Base-by-base conservation (phyloP, 2,888 invertebrate genomes). In the Drosophila parthenogenetica region DNA sequence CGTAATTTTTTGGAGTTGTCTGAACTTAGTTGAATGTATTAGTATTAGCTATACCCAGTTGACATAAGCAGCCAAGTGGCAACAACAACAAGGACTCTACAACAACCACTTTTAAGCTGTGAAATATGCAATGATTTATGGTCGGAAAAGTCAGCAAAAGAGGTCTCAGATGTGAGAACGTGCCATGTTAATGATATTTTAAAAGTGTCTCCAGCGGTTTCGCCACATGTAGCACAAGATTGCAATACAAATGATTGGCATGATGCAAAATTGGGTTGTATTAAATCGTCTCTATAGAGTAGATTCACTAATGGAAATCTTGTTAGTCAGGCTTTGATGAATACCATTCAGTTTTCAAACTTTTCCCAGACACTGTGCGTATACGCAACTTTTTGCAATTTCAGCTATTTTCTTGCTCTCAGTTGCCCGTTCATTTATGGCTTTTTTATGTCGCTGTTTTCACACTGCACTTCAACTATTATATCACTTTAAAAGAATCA, bases 181-280 rank as follows among this genome's bases (percentile, higher is more conserved):
- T 87, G 82, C 67, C 67, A 85, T 79, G 88, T 85, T 82, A 82
- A 82, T 82, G 82, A 87, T 79, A 87, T 87, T 87, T 82, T 82
- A 76, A 82, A 79, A 82, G 82, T 87, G 86, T 81, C 77, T 82
- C 83, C 83, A 49, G 54, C 63, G 85, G 40, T 50, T 61, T 62
- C 63, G 2, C 29, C 54, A 58, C 59, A 58, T 68, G 35, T 35
- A 13, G 35, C 13, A 2, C 61, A 37, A 17, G 57, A 49, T 55
- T 60, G 51, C 43, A 17, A 35, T 45, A 40, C 61, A 48, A 58
- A 63, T 66, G 59, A 22, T 50, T 59, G 29, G 50, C 8, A 14
- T 16, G 16, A 1, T 8, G 37, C 42, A 13, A 11, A 39, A 11
- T 4, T 16, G 46, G 29, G 16, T 2, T 29, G 54, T 60, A 19